Percentiles rank a stretch among this genome's conserved stretches.
Evolutionary conservation across 2,797 vertebrate genomes (phyloP).

Genomic region (Hyperoplus immaculatus): DNA sequence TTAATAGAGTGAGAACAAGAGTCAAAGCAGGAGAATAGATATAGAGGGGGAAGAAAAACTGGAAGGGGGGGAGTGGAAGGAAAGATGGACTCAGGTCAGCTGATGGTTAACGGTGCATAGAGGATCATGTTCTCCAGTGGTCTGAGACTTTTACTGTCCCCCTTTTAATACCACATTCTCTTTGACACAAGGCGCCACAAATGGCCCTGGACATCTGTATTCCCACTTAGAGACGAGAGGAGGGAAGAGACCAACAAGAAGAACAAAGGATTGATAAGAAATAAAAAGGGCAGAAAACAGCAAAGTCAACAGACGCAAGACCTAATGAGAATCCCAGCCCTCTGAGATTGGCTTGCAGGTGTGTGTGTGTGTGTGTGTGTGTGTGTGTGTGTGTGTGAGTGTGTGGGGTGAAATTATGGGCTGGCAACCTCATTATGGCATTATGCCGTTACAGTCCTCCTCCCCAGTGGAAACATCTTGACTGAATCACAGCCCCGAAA

Average conservation of each 20-base stretch:
- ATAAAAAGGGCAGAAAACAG: conserved; percentile 19
- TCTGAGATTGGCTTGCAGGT: conserved; percentile 49
- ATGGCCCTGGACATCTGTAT: conserved; percentile 64
- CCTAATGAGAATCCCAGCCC: conserved; percentile 53
- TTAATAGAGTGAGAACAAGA: conserved; percentile 25
- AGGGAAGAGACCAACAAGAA: conserved; percentile 18
- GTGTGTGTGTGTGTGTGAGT: conserved; percentile 65
- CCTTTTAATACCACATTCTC: conserved; percentile 29
- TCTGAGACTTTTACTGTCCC: conserved; percentile 61
- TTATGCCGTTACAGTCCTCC: conserved; percentile 43
- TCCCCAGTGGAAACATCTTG: conserved; percentile 72
- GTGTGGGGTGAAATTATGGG: conserved; percentile 39
- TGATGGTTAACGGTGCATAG: conserved; percentile 58
- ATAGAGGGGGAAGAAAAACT: conserved; percentile 20
- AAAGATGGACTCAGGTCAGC: conserved; percentile 58
- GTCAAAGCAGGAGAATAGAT: conserved; percentile 1
- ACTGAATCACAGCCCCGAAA: conserved; percentile 56
- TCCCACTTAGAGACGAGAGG: conserved; percentile 27
- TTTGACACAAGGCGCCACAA: conserved; percentile 35
- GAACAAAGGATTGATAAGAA: conserved; percentile 28
- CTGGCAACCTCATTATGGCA: conserved; percentile 50
- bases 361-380: conserved; percentile 25
- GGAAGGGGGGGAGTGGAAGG: conserved; percentile 19
- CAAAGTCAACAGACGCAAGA: conserved; percentile 12
- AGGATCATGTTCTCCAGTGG: conserved; percentile 71